Conservation (phyloP, 2,797 vertebrate species). For the Gastrophryne carolinensis region DNA sequence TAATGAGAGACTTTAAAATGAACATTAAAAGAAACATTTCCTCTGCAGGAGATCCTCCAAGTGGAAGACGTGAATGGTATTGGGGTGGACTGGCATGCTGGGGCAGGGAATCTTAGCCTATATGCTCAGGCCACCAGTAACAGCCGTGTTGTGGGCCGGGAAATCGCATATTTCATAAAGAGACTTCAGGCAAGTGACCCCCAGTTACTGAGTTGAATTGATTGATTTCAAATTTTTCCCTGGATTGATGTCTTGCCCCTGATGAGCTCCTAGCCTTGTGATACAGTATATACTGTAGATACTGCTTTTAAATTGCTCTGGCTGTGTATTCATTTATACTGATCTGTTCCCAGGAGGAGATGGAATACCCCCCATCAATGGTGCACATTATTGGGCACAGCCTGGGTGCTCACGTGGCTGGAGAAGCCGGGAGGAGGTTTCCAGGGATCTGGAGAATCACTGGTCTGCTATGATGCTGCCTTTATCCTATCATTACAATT, state of each 20-base stretch:
- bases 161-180: neutral
- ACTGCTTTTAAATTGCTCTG: too few species aligned
- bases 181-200: neutral
- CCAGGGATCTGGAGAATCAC: constrained; percentile 74
- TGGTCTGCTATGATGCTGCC: too few species aligned
- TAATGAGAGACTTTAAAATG: too few species aligned
- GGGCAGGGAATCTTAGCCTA: neutral
- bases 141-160: neutral
- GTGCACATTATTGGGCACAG: constrained; percentile 87
- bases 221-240: neutral
- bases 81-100: neutral
- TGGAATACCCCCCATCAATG: constrained; percentile 4
- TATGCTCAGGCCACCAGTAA: neutral
- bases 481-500: too few species aligned
- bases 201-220: neutral
- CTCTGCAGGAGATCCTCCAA: neutral
- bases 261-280: neutral
- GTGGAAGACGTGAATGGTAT: neutral
- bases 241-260: neutral
- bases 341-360: constrained; percentile 3
- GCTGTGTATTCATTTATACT: neutral
- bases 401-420: constrained; percentile 79
- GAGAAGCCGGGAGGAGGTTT: constrained; percentile 71
- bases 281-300: too few species aligned
- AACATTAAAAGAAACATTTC: too few species aligned